A percentile compares a stretch with the other conserved stretches of the same genome.
Conservation (phyloP, 53 echinoderm and acorn worm species). For the Temnopleurus reevesii region DNA sequence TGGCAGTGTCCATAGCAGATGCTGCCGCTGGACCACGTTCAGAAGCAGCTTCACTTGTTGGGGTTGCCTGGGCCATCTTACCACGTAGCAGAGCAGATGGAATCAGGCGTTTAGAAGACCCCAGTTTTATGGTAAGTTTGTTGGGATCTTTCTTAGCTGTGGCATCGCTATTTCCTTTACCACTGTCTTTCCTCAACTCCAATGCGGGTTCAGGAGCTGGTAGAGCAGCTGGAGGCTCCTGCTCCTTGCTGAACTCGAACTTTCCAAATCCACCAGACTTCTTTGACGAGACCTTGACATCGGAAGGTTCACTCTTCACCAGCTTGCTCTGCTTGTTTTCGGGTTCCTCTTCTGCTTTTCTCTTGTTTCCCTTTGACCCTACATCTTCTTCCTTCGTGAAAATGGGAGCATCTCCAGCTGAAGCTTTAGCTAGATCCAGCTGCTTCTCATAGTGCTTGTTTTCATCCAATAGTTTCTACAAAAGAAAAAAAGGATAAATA, state of each 20-base stretch:
- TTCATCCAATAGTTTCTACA: constrained; percentile 90
- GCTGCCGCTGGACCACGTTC: neutral
- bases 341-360: constrained; percentile 49
- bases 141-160: constrained; percentile 8
- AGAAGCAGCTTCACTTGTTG: neutral
- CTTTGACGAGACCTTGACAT: constrained; percentile 19
- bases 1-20: neutral
- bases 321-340: constrained; percentile 42
- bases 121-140: constrained; percentile 47
- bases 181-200: constrained; percentile 14
- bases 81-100: constrained; percentile 39
- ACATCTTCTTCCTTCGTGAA: neutral
- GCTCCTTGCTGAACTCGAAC: constrained; percentile 36
- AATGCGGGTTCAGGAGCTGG: neutral
- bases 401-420: constrained; percentile 52
- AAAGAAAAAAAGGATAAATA: neutral
- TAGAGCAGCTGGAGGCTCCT: neutral
- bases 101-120: constrained; percentile 34
- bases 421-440: constrained; percentile 73
- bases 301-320: constrained; percentile 53
- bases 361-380: constrained; percentile 55
- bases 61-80: neutral
- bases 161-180: neutral
- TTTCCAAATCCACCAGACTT: constrained; percentile 45
- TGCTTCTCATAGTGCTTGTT: constrained; percentile 86